Evolutionary conservation across 1,140 invertebrate genomes (phyloP), one percentile per base, ranked within the genome.

Genomic region (Drosophila sp.): DNA sequence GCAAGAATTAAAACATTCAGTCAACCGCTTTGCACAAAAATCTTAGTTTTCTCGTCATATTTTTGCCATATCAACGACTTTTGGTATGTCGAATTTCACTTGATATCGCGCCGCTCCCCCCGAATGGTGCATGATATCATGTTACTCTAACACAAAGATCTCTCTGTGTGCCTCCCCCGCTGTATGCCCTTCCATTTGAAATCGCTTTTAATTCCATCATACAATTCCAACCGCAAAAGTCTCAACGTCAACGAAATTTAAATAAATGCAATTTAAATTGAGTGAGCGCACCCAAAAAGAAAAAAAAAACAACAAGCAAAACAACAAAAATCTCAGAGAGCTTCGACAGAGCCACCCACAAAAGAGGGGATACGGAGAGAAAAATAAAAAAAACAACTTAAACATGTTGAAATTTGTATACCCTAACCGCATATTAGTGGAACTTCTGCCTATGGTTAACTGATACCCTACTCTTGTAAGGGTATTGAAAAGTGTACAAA

Each of bases 221-320:
- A 78, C 62, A 35, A 29, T 67, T 1, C 29, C 44, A 74, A 75
- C 72, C 66, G 73, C 75, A 70, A 76, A 74, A 60, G 23, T 41
- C 33, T 27, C 17, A 40, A 68, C 35, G 33, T 71, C 60, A 80
- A 54, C 60, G 57, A 77, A 66, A 73, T 81, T 81, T 81, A 72
- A 77, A 82, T 82, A 75, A 81, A 81, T 82, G 79, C 79, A 81
- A 78, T 81, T 73, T 73, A 77, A 73, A 74, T 80, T 81, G 61
- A 70, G 60, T 61, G 54, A 62, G 35, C 72, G 60, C 47, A 30
- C 33, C 60, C 55, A 23, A 65, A 60, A 56, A 71, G 47, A 17
- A 55, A 33, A 32, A 67, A 38, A 68, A 33, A 32, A 67, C 30
- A 68, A 60, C 25, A 55, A 44, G 17, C 32, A 38, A 32, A 69